Evolutionary conservation across 2,888 invertebrate genomes (phyloP).

Genomic region (Calameuta filiformis): DNA sequence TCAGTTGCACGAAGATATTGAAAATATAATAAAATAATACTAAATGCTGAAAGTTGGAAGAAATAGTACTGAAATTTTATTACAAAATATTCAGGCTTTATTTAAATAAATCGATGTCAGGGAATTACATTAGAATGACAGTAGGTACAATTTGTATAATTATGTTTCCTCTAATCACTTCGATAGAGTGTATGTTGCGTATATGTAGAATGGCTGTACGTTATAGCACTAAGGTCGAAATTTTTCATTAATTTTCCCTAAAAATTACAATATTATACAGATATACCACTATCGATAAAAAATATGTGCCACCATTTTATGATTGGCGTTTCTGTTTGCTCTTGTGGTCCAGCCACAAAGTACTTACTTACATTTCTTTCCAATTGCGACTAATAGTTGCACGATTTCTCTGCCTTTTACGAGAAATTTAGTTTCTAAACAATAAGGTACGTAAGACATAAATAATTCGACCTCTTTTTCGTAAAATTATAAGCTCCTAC

Average conservation of each 20-base stretch:
- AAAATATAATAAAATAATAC: background rate
- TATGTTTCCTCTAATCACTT: slow-evolving; percentile 14
- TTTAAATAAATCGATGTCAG: slow-evolving; percentile 30
- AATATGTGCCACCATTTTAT: background rate
- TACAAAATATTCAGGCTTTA: slow-evolving; percentile 29
- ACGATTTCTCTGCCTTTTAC: background rate
- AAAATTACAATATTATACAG: background rate
- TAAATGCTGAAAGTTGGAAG: background rate
- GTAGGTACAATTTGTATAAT: slow-evolving; percentile 32
- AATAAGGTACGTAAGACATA: background rate
- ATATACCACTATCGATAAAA: background rate
- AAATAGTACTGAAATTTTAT: background rate
- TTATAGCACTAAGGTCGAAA: slow-evolving; percentile 5
- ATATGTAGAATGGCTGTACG: background rate
- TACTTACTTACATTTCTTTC: background rate
- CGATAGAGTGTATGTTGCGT: slow-evolving; percentile 19
- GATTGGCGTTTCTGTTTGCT: background rate
- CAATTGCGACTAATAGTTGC: background rate
- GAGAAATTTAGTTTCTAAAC: background rate
- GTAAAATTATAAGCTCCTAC: background rate
- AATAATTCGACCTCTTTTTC: background rate
- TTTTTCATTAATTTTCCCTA: background rate
- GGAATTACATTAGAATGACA: slow-evolving; percentile 26
- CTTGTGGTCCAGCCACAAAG: background rate
- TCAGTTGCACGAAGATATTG: too few relatives aligned